phyloP scores from a whole-genome alignment of 2,113 vertebrate species.

The Okapia johnstoni region DNA sequence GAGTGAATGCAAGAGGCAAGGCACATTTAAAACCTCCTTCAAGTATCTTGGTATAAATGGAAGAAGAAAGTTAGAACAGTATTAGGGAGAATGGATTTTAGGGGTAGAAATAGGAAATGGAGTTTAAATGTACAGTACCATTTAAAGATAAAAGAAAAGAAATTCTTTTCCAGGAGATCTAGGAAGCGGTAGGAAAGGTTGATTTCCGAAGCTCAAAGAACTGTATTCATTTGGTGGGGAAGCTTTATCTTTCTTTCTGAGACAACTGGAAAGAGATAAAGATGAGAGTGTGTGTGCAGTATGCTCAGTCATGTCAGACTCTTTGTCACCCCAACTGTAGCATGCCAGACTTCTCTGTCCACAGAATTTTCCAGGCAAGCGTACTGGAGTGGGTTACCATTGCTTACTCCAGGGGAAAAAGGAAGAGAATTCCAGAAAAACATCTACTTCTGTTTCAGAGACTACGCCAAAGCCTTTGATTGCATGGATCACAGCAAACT shows the following conservation, averaged over 20 bases:
- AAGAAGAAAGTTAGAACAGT: neutral
- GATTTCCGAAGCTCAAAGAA: neutral
- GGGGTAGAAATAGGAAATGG: neutral
- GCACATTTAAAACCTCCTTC: neutral
- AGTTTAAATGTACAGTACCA: neutral
- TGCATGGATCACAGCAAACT: neutral
- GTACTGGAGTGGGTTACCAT: neutral
- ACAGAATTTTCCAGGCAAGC: neutral
- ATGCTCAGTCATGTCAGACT: neutral
- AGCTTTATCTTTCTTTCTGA: neutral
- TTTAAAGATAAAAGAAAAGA: neutral
- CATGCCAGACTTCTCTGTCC: neutral
- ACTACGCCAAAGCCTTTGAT: neutral
- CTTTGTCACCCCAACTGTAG: neutral
- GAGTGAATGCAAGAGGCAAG: neutral
- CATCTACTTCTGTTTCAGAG: neutral
- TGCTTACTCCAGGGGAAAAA: neutral
- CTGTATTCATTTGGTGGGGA: neutral
- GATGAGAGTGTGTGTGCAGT: neutral
- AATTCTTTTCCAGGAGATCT: neutral
- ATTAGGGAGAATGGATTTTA: neutral
- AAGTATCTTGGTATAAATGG: neutral
- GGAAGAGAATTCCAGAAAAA: neutral
- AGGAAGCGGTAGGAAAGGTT: neutral
- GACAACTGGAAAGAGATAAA: neutral